These are phyloP conservation scores for Sebastes kiyomatsui DNA, from an alignment of 2,797 vertebrate genomes.

Conservation along the genomic window DNA sequence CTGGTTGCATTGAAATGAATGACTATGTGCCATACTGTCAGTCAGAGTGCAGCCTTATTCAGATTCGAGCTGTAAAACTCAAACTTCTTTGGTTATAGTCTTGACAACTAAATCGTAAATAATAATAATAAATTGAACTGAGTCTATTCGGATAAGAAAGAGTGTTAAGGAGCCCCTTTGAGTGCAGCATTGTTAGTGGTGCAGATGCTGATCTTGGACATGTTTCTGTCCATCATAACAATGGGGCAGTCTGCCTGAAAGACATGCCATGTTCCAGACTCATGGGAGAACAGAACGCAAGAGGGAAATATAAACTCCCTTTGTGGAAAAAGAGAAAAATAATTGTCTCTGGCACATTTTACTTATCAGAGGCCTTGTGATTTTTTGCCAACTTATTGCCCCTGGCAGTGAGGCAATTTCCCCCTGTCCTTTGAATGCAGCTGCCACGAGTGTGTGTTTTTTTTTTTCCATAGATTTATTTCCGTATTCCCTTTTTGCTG, in stretches of 20 bases:
- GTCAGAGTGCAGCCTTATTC: not conserved
- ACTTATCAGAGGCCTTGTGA: conserved; percentile 25
- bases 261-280: not conserved
- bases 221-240: conserved; percentile 17
- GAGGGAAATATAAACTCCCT: conserved; percentile 13
- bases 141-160: not conserved
- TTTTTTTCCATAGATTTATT: conserved; percentile 35
- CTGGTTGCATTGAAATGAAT: not conserved
- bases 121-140: not conserved
- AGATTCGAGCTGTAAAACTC: not conserved
- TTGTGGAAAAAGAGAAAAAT: conserved; percentile 23
- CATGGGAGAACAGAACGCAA: conserved; percentile 4
- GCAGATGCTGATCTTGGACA: conserved; percentile 14
- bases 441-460: conserved; percentile 24
- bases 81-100: not conserved
- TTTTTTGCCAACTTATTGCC: conserved; percentile 47
- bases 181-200: not conserved
- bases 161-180: not conserved
- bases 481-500: conserved; percentile 11
- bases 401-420: conserved; percentile 47
- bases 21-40: not conserved
- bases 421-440: conserved; percentile 31
- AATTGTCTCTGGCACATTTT: conserved; percentile 48
- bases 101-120: not conserved
- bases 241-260: conserved; percentile 11